Conservation (phyloP, 2,797 vertebrate genomes). For the Phaenicophaeus curvirostris region DNA sequence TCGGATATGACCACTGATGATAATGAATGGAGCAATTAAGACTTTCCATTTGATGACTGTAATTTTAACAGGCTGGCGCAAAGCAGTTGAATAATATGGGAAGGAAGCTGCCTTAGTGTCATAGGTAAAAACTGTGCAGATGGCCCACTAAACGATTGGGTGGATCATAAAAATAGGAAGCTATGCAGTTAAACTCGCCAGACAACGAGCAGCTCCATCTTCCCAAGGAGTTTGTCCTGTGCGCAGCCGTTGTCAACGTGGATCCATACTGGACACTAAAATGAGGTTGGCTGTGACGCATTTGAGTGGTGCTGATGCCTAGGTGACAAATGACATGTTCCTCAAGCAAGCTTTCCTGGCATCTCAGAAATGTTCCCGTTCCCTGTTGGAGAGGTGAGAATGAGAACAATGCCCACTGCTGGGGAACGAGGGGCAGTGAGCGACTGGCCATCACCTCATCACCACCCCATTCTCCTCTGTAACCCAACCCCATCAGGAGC, state of each 20-base stretch:
- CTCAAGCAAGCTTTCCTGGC: background rate
- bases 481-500: background rate
- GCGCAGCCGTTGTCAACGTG: background rate
- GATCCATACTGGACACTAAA: background rate
- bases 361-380: background rate
- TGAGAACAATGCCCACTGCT: background rate
- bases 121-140: background rate
- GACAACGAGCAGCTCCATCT: background rate
- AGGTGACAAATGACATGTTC: background rate
- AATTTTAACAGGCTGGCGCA: constrained; percentile 18
- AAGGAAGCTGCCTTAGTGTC: constrained; percentile 39
- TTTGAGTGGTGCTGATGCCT: background rate
- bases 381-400: background rate
- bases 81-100: background rate
- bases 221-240: background rate
- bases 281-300: background rate
- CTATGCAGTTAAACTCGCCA: constrained; percentile 32
- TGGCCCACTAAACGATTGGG: constrained; percentile 42
- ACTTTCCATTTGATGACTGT: constrained; percentile 54
- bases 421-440: background rate
- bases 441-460: background rate
- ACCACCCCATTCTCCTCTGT: background rate
- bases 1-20: constrained; percentile 13
- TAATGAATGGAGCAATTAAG: constrained; percentile 58
- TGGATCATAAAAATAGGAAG: constrained; percentile 53